Evolutionary conservation across 2,888 invertebrate genomes (phyloP).

Genomic region (Chalcis sispes): DNA sequence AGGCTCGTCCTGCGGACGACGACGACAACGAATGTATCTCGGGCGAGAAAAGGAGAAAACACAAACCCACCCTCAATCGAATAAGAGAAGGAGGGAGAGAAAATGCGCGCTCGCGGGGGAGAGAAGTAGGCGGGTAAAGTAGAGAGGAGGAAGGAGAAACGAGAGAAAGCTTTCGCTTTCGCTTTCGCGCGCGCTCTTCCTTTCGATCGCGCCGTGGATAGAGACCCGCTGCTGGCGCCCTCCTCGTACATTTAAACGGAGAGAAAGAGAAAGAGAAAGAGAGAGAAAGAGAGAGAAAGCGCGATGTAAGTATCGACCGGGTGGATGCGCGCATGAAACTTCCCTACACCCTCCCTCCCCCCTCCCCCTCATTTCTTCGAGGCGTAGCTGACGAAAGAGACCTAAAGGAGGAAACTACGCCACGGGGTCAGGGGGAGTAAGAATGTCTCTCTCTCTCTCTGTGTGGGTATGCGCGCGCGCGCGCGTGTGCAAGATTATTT

Average conservation of each 20-base stretch:
- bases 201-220: constrained; percentile 47
- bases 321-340: constrained; percentile 46
- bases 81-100: neutral
- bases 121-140: neutral
- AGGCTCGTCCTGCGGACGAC: neutral
- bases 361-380: no score
- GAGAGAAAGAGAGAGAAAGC: constrained; percentile 6
- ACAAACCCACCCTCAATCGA: no score
- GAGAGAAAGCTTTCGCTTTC: constrained; percentile 56
- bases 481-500: no score
- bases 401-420: constrained; percentile 43
- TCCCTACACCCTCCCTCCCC: no score
- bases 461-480: no score
- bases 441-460: no score
- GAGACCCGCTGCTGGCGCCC: no score
- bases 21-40: no score
- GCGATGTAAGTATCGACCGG: constrained; percentile 40
- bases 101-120: neutral
- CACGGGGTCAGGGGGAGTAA: constrained; percentile 37
- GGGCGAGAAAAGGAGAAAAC: neutral
- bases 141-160: constrained; percentile 34
- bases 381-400: constrained; percentile 36
- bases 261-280: neutral
- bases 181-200: constrained; percentile 59
- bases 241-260: no score